Evolutionary conservation across 2,888 invertebrate genomes (phyloP), one percentile per base, ranked within the genome.

Genomic region (Plebejus anna): DNA sequence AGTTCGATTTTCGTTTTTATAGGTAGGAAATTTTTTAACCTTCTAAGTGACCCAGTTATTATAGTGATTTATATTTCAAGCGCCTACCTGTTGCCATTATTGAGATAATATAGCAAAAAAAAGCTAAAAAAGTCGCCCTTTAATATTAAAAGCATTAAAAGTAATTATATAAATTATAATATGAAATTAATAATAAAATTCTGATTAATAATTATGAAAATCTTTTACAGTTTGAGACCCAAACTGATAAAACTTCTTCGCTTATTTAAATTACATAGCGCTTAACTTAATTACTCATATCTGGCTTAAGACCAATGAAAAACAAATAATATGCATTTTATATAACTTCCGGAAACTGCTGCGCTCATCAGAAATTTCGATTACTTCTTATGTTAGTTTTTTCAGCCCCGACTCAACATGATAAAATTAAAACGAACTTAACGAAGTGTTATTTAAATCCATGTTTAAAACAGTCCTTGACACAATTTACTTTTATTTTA

Each of bases 201-300:
- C 9, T 11, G 47, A 47, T 47, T 47, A 2, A 11, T 47, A 2
- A 11, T 47, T 9, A 11, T 47, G 47, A 47, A 47, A 47, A 47
- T 11, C 9, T 9, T 55, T 16, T 55, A 55, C 11, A 32, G 3
- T 79, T 76, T 32, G 7, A 16, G 28, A 32, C 32, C 55, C 28
- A 7, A 73, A 55, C 32, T 42, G 22, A 28, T 47, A 28, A 42
- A 76, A 78, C 75, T 81, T 79, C 77, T 80, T 80, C 79, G 76
- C 78, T 78, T 77, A 79, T 80, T 79, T 79, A 78, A 82, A 83
- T 82, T 82, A 83, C 85, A 83, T 85, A 84, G 83, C 83, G 84
- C 86, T 86, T 86, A 85, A 87, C 85, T 83, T 85, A 85, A 83
- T 84, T 84, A 82, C 79, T 81, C 79, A 80, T 81, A 81, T 82